Evolutionary conservation across 2,113 vertebrate genomes (phyloP), one percentile per base, ranked within the genome.

Genomic region (Carlito syrichta): DNA sequence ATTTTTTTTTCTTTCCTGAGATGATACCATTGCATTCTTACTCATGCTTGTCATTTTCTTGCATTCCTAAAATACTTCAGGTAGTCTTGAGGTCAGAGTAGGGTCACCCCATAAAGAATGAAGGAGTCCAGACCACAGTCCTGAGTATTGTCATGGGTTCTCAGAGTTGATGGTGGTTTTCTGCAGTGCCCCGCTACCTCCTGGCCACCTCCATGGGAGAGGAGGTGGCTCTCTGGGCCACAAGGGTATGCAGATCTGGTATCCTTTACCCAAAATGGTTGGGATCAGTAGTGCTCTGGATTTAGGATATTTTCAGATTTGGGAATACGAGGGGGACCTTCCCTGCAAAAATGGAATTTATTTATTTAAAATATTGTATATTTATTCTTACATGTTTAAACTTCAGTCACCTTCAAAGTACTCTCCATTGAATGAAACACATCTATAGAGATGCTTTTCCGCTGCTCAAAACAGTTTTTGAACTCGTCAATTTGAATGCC

Each of bases 41-140:
- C 32, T 82, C 40, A 30, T 23, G 43, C 45, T 56, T 16, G 1
- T 96, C 27, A 50, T 94, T 83, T 62, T 89, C 35, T 71, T 93
- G 43, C 30, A 95, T 94, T 93, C 90, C 69, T 95, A 66, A 97
- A 92, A 95, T 94, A 91, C 73, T 60, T 94, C 32, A 81, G 54
- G 43, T 54, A 62, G n/a, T 38, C 48, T 48, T 69, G 9, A 56
- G 40, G 45, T 94, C 43, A 71, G 66, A 78, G 38, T 60, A 38
- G 54, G n/a, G 58, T 73, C 11, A 50, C 13, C 32, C 13, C 1
- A 27, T n/a, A 85, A 88, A 83, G 9, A 82, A 52, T 73, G 62
- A 73, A 48, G 45, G 58, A 69, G 35, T 48, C 22, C 5, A 48
- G 58, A 25, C 30, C 3, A 5, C 12, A 71, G 45, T 30, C 13